Conservation (phyloP, 2,888 invertebrate genomes). For the Gibbula magus region DNA sequence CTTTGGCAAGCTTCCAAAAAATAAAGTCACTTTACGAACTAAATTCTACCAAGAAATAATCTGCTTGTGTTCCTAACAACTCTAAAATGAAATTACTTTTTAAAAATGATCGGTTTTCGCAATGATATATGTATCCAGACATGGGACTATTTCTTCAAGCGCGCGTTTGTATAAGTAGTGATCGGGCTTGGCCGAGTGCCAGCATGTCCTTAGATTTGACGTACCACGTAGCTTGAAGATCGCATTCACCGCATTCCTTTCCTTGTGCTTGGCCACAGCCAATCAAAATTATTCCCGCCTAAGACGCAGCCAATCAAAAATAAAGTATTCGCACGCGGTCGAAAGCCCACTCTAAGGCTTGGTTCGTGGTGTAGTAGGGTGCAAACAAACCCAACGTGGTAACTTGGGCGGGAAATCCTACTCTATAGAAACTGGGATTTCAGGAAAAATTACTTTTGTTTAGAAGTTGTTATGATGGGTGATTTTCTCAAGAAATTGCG, state of each 20-base stretch:
- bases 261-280: constrained; percentile 34
- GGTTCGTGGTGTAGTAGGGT: constrained; percentile 28
- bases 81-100: neutral
- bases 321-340: neutral
- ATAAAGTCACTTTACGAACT: neutral
- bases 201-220: constrained; percentile 25
- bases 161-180: neutral
- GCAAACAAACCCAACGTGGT: constrained; percentile 27
- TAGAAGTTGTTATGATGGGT: too few relatives aligned
- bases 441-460: too few relatives aligned
- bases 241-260: constrained; percentile 55
- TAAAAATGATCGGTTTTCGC: neutral
- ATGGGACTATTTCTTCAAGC: constrained; percentile 32
- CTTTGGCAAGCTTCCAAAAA: constrained; percentile 51
- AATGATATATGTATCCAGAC: constrained; percentile 26
- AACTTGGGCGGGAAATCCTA: constrained; percentile 4
- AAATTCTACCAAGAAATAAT: neutral
- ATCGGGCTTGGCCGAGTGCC: neutral
- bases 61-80: neutral
- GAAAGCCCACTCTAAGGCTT: constrained; percentile 6
- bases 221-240: constrained; percentile 11
- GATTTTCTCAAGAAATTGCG: too few relatives aligned
- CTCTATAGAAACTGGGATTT: neutral
- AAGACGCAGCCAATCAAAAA: constrained; percentile 31
- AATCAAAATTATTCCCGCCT: constrained; percentile 58